Conservation (phyloP, 1,140 invertebrate species). For the Leptonema lineaticorne region DNA sequence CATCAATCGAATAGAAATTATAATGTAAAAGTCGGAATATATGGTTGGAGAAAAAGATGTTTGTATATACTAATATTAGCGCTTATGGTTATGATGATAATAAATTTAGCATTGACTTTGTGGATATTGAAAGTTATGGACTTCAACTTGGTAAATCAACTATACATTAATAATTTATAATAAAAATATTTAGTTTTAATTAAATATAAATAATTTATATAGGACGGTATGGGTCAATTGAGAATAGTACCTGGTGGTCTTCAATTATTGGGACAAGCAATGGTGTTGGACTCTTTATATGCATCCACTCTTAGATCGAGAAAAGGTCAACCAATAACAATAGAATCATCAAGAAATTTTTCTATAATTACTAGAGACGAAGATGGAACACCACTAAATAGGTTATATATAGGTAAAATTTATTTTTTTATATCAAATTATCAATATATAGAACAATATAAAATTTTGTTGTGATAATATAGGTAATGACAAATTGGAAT, state of each 20-base stretch:
- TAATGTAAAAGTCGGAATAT: constrained; percentile 83
- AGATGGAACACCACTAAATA: constrained; percentile 74
- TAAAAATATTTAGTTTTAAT: constrained; percentile 6
- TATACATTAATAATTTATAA: neutral
- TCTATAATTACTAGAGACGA: constrained; percentile 79
- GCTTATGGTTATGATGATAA: constrained; percentile 85
- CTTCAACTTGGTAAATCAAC: constrained; percentile 86
- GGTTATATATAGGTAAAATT: constrained; percentile 72
- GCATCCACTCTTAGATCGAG: constrained; percentile 82
- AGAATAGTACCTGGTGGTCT: constrained; percentile 86
- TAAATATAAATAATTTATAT: constrained; percentile 44
- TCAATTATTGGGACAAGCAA: constrained; percentile 80
- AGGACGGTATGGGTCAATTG: constrained; percentile 93
- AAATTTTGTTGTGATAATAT: neutral
- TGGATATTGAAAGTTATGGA: constrained; percentile 96
- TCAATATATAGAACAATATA: neutral
- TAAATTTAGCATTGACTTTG: constrained; percentile 91
- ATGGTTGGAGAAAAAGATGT: constrained; percentile 94
- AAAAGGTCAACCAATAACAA: constrained; percentile 75
- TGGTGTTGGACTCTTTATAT: constrained; percentile 83
- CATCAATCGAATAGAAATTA: constrained; percentile 47
- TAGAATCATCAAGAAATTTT: constrained; percentile 88
- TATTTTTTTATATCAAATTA: neutral
- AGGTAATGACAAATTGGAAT: constrained; percentile 78
- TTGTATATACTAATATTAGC: constrained; percentile 82